A percentile compares a stretch with the other conserved stretches of the same genome.
These are phyloP conservation scores for Liasis olivaceus DNA, from an alignment of 2,797 vertebrate genomes.

Conservation along the genomic window DNA sequence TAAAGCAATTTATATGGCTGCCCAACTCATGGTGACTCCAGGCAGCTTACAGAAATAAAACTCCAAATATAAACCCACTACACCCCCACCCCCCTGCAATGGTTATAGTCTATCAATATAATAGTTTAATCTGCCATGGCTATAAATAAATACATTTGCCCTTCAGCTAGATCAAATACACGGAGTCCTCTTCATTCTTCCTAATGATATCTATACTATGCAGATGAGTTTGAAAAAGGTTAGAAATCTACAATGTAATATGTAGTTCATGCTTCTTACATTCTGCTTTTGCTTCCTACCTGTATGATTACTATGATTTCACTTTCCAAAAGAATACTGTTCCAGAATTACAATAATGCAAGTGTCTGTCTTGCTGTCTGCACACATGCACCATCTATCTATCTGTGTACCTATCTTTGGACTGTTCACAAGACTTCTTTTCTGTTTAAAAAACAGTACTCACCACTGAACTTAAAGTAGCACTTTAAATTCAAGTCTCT, in stretches of 20 bases:
- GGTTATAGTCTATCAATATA: background rate
- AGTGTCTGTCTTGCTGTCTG: background rate
- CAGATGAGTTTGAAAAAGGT: background rate
- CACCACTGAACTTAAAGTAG: constrained; percentile 29
- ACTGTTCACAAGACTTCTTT: constrained; percentile 24
- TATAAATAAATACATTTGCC: background rate
- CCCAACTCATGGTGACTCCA: too few species aligned
- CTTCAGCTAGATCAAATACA: background rate
- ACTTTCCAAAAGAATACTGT: background rate
- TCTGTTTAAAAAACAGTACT: constrained; percentile 18
- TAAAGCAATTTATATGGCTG: too few species aligned
- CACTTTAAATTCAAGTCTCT: constrained; percentile 31
- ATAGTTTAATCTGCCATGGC: background rate
- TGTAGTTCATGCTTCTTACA: background rate
- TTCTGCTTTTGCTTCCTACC: background rate
- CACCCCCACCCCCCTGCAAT: too few species aligned
- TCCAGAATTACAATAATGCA: background rate
- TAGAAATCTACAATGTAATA: background rate
- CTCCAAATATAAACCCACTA: too few species aligned
- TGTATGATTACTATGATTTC: background rate
- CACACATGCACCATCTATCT: background rate
- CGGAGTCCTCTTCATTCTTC: background rate
- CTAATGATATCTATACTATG: background rate
- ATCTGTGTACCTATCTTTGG: constrained; percentile 3
- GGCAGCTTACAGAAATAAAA: too few species aligned